A percentile compares a stretch with the other conserved stretches of the same genome.
Conservation (phyloP, 2,113 vertebrate species). For the Columbina picui region DNA sequence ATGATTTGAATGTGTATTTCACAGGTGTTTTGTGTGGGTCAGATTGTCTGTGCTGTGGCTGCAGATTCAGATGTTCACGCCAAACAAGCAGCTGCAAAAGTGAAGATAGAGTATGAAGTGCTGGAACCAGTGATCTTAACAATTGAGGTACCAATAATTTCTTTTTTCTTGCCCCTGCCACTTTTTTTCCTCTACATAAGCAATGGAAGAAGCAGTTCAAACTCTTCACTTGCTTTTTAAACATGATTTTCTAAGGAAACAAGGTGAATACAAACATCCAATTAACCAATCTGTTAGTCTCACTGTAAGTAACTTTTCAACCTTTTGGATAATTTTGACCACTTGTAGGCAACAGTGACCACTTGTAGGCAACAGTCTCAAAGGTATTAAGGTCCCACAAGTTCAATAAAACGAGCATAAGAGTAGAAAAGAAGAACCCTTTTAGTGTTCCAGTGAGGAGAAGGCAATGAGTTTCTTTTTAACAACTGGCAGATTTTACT, state of each 20-base stretch:
- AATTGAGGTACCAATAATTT: slow-evolving; percentile 61
- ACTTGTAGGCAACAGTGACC: background rate
- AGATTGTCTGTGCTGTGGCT: slow-evolving; percentile 77
- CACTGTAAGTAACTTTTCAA: background rate
- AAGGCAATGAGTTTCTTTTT: background rate
- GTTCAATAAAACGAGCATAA: background rate
- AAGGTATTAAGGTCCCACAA: background rate
- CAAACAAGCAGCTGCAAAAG: slow-evolving; percentile 67
- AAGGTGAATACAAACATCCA: background rate
- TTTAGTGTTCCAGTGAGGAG: background rate
- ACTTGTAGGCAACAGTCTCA: background rate
- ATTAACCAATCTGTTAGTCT: background rate
- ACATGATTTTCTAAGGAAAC: background rate
- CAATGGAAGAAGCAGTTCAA: background rate
- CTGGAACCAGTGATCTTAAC: slow-evolving; percentile 76
- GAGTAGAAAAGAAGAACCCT: background rate
- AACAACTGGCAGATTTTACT: background rate
- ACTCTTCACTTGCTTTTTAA: background rate
- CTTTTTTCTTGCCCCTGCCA: background rate
- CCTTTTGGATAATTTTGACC: background rate
- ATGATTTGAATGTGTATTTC: background rate
- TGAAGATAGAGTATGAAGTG: slow-evolving; percentile 74
- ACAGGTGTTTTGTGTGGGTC: slow-evolving; percentile 79
- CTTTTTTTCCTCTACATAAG: background rate
- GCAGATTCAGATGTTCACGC: slow-evolving; percentile 73